phyloP scores from a whole-genome alignment of 2,113 vertebrate species.

The Ahaetulla prasina region DNA sequence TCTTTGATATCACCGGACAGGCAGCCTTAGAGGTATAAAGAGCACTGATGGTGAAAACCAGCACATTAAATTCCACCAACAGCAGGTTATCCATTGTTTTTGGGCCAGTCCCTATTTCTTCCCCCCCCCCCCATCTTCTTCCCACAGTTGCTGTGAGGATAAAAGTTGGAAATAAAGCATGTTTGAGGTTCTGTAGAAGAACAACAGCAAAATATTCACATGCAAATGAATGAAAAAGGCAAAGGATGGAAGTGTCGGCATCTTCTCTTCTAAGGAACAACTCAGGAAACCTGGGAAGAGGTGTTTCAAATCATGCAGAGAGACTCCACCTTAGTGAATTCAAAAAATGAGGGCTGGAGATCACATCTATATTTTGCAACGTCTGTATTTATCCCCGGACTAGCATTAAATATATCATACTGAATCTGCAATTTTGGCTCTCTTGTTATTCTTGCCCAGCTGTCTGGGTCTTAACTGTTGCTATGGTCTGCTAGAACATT shows the following conservation, averaged over 20 bases:
- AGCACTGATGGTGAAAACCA: too few species aligned
- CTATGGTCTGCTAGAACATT: not conserved
- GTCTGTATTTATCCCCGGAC: not conserved
- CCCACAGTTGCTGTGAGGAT: too few species aligned
- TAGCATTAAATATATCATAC: not conserved
- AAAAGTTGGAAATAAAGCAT: too few species aligned
- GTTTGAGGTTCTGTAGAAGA: too few species aligned
- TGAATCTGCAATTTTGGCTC: not conserved
- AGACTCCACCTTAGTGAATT: not conserved
- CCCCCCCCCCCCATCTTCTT: too few species aligned
- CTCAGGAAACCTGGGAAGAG: not conserved
- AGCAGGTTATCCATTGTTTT: too few species aligned
- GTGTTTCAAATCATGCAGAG: not conserved
- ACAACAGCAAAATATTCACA: too few species aligned
- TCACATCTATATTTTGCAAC: not conserved
- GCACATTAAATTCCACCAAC: too few species aligned
- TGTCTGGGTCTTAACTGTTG: not conserved
- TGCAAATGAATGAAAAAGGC: too few species aligned
- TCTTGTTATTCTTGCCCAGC: not conserved
- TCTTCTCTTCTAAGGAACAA: not conserved
- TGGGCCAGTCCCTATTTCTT: too few species aligned
- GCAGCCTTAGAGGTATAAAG: too few species aligned
- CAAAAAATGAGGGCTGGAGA: not conserved
- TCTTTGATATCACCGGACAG: too few species aligned
- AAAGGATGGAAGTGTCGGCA: not conserved